Evolutionary conservation across 2,797 vertebrate species (phyloP), one percentile per base, ranked within the genome.

Genomic region (Serranus cabrilla): DNA sequence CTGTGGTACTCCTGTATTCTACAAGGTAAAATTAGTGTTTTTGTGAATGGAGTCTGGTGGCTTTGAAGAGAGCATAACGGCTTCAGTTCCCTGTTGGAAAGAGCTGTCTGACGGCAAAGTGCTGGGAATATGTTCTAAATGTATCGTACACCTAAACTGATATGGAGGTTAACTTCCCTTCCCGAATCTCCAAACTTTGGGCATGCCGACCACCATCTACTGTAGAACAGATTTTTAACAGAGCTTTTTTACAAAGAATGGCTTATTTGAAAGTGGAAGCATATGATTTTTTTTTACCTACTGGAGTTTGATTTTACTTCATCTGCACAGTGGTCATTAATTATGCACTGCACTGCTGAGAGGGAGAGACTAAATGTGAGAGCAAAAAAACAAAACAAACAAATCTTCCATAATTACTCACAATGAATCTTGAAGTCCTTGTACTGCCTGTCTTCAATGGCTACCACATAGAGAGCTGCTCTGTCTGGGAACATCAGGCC

Each of bases 371-470:
- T 34, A 59, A 69, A 64, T 1, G 2, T 31, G 18, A 58, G 27
- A 40, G 5, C 10, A 8, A 60, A 66, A 23, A 8, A 20, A 37
- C 17, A 50, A 58, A 31, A 58, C 16, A 8, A 20, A 37, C 17
- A 50, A 58, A 31, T 61, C 16, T 18, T 8, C 11, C 2, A 16
- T 50, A 31, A 83, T 91, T 63, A 91, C 98, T 99, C 89, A 99
- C 98, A 99, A 87, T 99, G 98, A 85, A 99, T 99, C 96, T 99
- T 99, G 94, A 98, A 99, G 95, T 99, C 98, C 93, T 99, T 99
- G 93, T 99, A 99, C 86, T 99, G 98, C 85, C 98, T 93, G 91
- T 99, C 98, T 91, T 99, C 98, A 57, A 99, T 99, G 88, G 97
- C 98, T 60, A 98, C 96, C 90, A 99, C 94, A 56, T 99, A 98